These are phyloP conservation scores for Holothuria glaberrima DNA, from an alignment of 35 echinoderm and acorn worm genomes.

Conservation along the genomic window DNA sequence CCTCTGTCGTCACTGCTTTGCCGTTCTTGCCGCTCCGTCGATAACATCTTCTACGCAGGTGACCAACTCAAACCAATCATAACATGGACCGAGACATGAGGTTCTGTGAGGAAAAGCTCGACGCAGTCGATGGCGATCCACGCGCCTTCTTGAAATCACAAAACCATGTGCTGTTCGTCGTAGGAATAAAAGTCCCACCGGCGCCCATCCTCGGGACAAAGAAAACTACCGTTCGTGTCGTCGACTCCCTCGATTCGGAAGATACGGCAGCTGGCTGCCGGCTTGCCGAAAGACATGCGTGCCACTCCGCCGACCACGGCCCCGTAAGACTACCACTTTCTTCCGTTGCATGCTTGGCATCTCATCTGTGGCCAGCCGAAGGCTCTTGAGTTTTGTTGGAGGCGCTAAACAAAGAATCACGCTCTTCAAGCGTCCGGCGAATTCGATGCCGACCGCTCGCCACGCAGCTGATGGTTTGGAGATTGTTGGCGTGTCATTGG, in stretches of 20 bases:
- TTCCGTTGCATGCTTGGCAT: too few species aligned
- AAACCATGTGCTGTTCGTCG: constrained; percentile 18
- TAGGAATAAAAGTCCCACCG: constrained; percentile 39
- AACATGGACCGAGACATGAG: too few species aligned
- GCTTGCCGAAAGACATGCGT: not conserved
- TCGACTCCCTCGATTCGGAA: constrained; percentile 15
- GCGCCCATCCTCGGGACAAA: constrained; percentile 22
- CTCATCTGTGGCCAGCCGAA: too few species aligned
- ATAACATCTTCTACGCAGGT: too few species aligned
- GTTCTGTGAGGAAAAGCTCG: too few species aligned
- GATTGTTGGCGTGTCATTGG: constrained; percentile 13
- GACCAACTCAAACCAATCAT: too few species aligned
- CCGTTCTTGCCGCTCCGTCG: too few species aligned
- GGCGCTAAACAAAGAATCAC: constrained; percentile 41
- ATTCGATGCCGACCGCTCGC: not conserved
- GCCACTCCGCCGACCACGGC: too few species aligned
- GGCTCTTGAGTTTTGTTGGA: not conserved
- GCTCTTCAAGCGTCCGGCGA: not conserved
- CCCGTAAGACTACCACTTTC: too few species aligned
- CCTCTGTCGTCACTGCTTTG: too few species aligned
- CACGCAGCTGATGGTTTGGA: constrained; percentile 3
- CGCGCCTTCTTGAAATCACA: constrained; percentile 1
- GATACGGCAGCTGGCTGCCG: constrained; percentile 28
- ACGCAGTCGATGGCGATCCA: too few species aligned
- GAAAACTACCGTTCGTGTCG: not conserved